A percentile compares a stretch with the other conserved stretches of the same genome.
These are phyloP conservation scores for Phyllotreta cruciferae DNA, from an alignment of 2,888 invertebrate species.

Conservation along the genomic window DNA sequence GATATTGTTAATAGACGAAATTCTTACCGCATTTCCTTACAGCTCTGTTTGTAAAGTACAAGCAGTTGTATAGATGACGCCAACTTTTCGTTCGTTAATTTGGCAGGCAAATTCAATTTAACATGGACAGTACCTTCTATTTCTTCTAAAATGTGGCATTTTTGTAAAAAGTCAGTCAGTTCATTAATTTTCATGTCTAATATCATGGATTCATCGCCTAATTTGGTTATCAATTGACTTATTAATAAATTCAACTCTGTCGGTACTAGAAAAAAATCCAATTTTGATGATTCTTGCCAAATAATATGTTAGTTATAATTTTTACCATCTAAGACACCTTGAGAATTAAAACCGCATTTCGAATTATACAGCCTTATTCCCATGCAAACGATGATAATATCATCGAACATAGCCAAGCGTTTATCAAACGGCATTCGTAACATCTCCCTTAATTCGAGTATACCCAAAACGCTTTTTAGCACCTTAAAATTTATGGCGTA, in stretches of 20 bases:
- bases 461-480: constrained; percentile 77
- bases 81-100: too few relatives aligned
- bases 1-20: too few relatives aligned
- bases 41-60: too few relatives aligned
- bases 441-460: constrained; percentile 74
- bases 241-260: background rate
- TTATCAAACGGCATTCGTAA: constrained; percentile 54
- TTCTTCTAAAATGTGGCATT: background rate
- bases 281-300: background rate
- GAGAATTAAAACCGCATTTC: constrained; percentile 25
- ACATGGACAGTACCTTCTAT: too few relatives aligned
- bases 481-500: constrained; percentile 74
- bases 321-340: constrained; percentile 31
- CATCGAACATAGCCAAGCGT: constrained; percentile 22
- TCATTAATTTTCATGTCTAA: too few relatives aligned
- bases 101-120: too few relatives aligned
- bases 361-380: constrained; percentile 36
- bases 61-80: too few relatives aligned
- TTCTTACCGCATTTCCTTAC: too few relatives aligned
- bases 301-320: background rate
- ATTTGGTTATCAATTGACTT: background rate
- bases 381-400: constrained; percentile 21
- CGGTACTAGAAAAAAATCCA: background rate
- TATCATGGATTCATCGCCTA: too few relatives aligned
- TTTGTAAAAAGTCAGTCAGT: background rate